phyloP scores from a whole-genome alignment of 2,113 vertebrate genomes.

The Calidris pugnax region DNA sequence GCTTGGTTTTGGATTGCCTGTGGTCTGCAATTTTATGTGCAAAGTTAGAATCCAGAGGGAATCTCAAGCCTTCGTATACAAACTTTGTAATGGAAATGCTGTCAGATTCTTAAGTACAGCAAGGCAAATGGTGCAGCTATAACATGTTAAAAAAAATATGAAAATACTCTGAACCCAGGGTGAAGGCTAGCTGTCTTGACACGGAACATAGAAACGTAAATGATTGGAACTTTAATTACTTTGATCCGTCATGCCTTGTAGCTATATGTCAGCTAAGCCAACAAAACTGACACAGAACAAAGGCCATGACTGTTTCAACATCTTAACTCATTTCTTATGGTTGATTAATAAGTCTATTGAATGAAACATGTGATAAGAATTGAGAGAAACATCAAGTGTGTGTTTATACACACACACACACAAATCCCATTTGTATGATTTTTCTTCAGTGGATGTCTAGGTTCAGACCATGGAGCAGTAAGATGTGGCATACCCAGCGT shows the following conservation, averaged over 20 bases:
- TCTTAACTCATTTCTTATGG: conserved; percentile 83
- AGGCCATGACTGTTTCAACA: conserved; percentile 83
- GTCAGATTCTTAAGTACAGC: conserved; percentile 50
- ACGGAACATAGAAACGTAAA: conserved; percentile 90
- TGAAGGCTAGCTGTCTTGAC: conserved; percentile 84
- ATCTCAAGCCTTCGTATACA: background rate
- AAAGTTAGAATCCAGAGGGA: conserved; percentile 30
- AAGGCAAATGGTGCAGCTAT: conserved; percentile 47
- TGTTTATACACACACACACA: background rate
- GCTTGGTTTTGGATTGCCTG: background rate
- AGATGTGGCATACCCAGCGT: fast-evolving
- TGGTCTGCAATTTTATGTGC: background rate
- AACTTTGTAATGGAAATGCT: conserved; percentile 64
- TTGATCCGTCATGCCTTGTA: conserved; percentile 92
- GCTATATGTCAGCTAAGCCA: conserved; percentile 87
- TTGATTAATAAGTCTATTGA: conserved; percentile 85
- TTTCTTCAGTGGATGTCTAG: background rate
- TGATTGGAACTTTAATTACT: conserved; percentile 98
- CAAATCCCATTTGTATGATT: background rate
- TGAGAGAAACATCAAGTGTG: conserved; percentile 26
- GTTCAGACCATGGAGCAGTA: background rate
- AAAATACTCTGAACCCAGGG: conserved; percentile 71
- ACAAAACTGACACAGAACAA: conserved; percentile 87
- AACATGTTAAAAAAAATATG: conserved; percentile 53
- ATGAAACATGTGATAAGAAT: conserved; percentile 54